Conservation (phyloP, 2,888 invertebrate genomes). For the Andrena chrysosceles region DNA sequence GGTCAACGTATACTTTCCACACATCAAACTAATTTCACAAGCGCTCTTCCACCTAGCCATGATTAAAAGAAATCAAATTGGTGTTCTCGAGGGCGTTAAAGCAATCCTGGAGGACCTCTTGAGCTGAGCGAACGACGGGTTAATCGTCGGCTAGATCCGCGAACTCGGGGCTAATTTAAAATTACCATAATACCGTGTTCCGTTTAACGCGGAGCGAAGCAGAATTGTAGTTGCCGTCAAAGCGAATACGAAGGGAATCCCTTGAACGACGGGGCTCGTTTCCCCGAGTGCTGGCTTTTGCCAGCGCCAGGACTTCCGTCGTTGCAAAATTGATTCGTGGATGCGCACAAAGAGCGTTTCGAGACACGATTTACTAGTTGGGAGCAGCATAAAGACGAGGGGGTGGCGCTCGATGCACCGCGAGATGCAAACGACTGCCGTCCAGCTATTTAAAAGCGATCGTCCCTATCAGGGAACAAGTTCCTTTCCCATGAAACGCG, state of each 20-base stretch:
- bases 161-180: too few relatives aligned
- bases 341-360: constrained; percentile 31
- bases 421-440: constrained; percentile 39
- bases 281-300: background rate
- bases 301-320: constrained; percentile 10
- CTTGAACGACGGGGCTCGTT: constrained; percentile 12
- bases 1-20: too few relatives aligned
- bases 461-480: background rate
- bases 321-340: constrained; percentile 50
- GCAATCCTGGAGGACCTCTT: too few relatives aligned
- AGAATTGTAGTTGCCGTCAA: constrained; percentile 12
- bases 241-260: constrained; percentile 25
- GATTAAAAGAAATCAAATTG: too few relatives aligned
- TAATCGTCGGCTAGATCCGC: too few relatives aligned
- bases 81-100: too few relatives aligned
- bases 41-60: too few relatives aligned
- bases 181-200: constrained; percentile 1
- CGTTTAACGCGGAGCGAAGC: constrained; percentile 5
- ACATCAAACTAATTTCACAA: too few relatives aligned
- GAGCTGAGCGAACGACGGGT: too few relatives aligned
- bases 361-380: constrained; percentile 24
- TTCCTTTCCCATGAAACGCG: background rate
- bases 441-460: background rate
- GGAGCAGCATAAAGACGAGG: background rate
- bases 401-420: background rate